Evolutionary conservation across 1,140 invertebrate species (phyloP).

Genomic region (Ips typographus): DNA sequence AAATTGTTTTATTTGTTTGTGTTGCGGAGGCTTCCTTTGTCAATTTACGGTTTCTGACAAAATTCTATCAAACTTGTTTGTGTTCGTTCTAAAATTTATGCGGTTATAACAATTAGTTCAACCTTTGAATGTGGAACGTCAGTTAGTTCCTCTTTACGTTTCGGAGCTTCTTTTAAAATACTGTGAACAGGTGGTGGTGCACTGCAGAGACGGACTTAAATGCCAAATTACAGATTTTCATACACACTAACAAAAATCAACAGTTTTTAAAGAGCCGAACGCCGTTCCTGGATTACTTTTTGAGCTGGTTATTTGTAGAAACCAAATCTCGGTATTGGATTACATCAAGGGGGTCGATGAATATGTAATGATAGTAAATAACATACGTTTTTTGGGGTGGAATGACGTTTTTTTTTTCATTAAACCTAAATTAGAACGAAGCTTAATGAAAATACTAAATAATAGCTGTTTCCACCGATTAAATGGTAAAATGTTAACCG

Average conservation of each 20-base stretch:
- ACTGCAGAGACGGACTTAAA: slow-evolving; percentile 1
- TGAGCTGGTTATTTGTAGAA: slow-evolving; percentile 24
- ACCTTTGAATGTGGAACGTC: slow-evolving; percentile 25
- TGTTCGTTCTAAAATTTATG: slow-evolving; percentile 27
- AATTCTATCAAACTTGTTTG: slow-evolving; percentile 23
- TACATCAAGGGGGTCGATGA: slow-evolving; percentile 31
- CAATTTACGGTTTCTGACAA: slow-evolving; percentile 26
- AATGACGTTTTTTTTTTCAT: background rate
- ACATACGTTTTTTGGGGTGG: slow-evolving; percentile 4
- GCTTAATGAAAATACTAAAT: background rate
- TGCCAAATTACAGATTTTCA: background rate
- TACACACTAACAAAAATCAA: too few relatives aligned
- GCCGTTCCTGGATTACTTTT: background rate
- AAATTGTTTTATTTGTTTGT: slow-evolving; percentile 30
- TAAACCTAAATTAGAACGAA: background rate
- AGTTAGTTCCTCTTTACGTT: slow-evolving; percentile 19
- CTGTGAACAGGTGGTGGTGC: slow-evolving; percentile 12
- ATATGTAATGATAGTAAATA: slow-evolving; percentile 33
- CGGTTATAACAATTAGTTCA: slow-evolving; percentile 33
- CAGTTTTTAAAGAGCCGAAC: too few relatives aligned
- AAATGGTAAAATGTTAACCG: too few relatives aligned
- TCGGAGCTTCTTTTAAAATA: slow-evolving; percentile 12
- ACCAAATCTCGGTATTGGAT: slow-evolving; percentile 26
- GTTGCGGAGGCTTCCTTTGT: slow-evolving; percentile 23
- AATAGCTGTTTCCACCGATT: too few relatives aligned